Conservation (phyloP, 2,888 invertebrate species). For the Choristoneura rosaceana region DNA sequence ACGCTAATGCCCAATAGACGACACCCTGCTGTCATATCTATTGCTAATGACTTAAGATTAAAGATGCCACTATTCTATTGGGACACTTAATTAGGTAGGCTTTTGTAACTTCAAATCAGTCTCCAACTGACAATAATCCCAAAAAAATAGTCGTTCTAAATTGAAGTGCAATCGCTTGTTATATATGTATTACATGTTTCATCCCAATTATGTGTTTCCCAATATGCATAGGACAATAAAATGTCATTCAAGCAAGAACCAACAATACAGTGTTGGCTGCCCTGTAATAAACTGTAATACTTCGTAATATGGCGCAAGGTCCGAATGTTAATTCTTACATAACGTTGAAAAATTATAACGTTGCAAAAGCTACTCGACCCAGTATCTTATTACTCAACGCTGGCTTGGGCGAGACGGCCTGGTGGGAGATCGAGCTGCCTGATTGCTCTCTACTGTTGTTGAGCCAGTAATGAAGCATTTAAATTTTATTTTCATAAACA, state of each 20-base stretch:
- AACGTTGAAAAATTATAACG: slow-evolving; percentile 55
- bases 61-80: no score
- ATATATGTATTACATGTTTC: slow-evolving; percentile 4
- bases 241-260: slow-evolving; percentile 25
- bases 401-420: slow-evolving; percentile 41
- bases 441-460: not conserved
- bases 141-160: not conserved
- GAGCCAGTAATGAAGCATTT: not conserved
- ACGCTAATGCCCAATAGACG: no score
- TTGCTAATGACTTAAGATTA: no score
- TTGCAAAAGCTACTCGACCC: slow-evolving; percentile 54
- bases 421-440: slow-evolving; percentile 45
- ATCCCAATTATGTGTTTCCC: slow-evolving; percentile 26
- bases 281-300: slow-evolving; percentile 37
- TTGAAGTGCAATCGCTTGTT: not conserved
- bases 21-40: no score
- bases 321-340: slow-evolving; percentile 45
- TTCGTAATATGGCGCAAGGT: slow-evolving; percentile 36
- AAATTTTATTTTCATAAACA: slow-evolving; percentile 2
- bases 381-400: slow-evolving; percentile 49
- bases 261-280: slow-evolving; percentile 4
- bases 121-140: not conserved
- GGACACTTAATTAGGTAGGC: no score
- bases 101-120: not conserved
- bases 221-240: slow-evolving; percentile 22